Conservation (phyloP, 2,888 invertebrate species). For the Cyclophora albipunctata region DNA sequence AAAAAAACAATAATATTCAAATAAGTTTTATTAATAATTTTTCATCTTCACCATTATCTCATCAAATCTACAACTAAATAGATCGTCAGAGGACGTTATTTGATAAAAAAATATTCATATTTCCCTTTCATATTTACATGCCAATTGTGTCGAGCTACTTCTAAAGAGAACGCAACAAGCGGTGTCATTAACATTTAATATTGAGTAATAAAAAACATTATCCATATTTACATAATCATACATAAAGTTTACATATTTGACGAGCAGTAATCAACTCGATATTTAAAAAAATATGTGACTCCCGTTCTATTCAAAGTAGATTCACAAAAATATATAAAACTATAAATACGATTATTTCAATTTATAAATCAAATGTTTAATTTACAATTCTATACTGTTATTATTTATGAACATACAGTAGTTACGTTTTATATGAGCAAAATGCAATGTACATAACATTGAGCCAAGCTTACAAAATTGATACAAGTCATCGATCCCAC, state of each 20-base stretch:
- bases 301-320: too few species aligned
- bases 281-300: too few species aligned
- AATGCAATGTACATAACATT: constrained; percentile 53
- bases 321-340: too few species aligned
- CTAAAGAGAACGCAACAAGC: too few species aligned
- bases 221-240: background rate
- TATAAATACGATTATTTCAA: too few species aligned
- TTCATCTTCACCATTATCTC: constrained; percentile 14
- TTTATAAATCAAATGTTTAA: too few species aligned
- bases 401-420: too few species aligned
- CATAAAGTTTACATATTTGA: constrained; percentile 6
- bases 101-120: constrained; percentile 61
- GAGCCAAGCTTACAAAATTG: constrained; percentile 21
- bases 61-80: too few species aligned
- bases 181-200: constrained; percentile 23
- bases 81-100: constrained; percentile 19
- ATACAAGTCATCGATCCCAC: too few species aligned
- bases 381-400: too few species aligned
- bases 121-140: constrained; percentile 52
- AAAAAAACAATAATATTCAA: constrained; percentile 20
- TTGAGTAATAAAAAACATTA: constrained; percentile 34
- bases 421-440: constrained; percentile 39
- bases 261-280: too few species aligned
- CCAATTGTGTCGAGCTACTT: constrained; percentile 20
- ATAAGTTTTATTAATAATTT: constrained; percentile 56